Base-by-base conservation (phyloP, 2,797 vertebrate species). In the Prunella strophiata region DNA sequence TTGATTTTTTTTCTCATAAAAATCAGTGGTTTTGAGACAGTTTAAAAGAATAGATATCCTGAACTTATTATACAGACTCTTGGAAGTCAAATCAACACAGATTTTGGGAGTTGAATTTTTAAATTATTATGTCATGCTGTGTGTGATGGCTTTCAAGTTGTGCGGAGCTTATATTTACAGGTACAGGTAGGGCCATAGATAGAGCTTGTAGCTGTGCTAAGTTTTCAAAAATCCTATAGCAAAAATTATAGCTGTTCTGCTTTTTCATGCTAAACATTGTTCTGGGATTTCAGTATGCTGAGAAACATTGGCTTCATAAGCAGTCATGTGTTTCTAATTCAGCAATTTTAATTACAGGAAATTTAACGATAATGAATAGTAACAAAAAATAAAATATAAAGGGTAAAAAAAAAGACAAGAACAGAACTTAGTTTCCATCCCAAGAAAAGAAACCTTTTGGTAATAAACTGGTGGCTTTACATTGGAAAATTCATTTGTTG, bases 361-460 rank as follows among this genome's bases (percentile, higher is more conserved):
- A 96, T 95, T 71, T 97, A 94, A 95, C 38, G 82, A 95, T 96
- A 95, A 96, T 96, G 92, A 95, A 95, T 85, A 75, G 75, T 94
- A 96, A 94, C 76, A 91, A 91, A 94, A 92, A 93, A 94, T 54
- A 85, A 94, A 78, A 92, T 88, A 88, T 51, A 66, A 92, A 58
- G 8, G 13, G 21, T 23, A 54, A 82, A 91, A 85, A 85, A 70
- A 86, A 88, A 81, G 65, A 94, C 89, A 93, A 97, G 36, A 96
- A 86, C 59, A 88, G 52, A 97, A 91, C 58, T 93, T 80, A 79
- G 84, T 97, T 97, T 96, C 81, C 67, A 66, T 65, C 57, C 55
- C 45, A 94, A 93, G 15, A 40, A 96, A 94, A 95, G 36, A 92
- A 91, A 43, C 43, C 78, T 88, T 96, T 92, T 85, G 45, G n/a